Base-by-base conservation (phyloP, 2,888 invertebrate species). In the Drosophila formosana region DNA sequence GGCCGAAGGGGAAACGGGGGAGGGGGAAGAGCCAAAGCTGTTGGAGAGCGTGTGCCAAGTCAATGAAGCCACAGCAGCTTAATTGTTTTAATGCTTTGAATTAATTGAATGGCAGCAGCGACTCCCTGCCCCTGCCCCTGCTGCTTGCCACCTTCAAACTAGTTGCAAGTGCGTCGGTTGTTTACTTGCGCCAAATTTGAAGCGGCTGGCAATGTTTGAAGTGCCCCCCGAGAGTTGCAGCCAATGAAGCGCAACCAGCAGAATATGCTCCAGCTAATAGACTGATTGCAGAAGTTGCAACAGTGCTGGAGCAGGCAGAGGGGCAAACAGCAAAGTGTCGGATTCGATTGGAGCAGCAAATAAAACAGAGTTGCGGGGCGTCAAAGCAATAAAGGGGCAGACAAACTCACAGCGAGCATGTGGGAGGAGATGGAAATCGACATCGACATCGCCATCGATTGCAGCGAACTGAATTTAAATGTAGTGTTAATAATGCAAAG, bases 81-180 rank as follows among this genome's bases (percentile, higher is more conserved):
- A 83, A 83, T 83, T 83, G 83, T 88, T 86, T 73, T 83, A 83
- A 88, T 83, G 87, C 89, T 83, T 83, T 80, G 89, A 83, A 88
- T 88, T 83, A 88, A 83, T 83, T 83, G 83, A 83, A 83, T 68
- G 72, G 64, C 70, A 80, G 75, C 63, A 62, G 51, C 65, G 18
- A 25, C 62, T 5, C 5, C 28, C 2, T 0, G 32, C 9, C 4
- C 4, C 26, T 2, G 3, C 18, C 18, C 23, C 26, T 9, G 25
- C n/a, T 8, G 30, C 18, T 4, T 3, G 4, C 11, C 2, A 0
- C 49, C 6, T 39, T 26, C 50, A 8, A 32, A 28, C 45, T 49
- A 49, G 50, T 43, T 72, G 83, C 80, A 71, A 63, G 78, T 74
- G 86, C 70, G 73, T 67, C n/a, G n/a, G 37, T 37, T 87, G 82